A percentile compares a stretch with the other conserved stretches of the same genome.
Evolutionary conservation across 2,113 vertebrate species (phyloP).

Genomic region (Bagarius yarrelli): DNA sequence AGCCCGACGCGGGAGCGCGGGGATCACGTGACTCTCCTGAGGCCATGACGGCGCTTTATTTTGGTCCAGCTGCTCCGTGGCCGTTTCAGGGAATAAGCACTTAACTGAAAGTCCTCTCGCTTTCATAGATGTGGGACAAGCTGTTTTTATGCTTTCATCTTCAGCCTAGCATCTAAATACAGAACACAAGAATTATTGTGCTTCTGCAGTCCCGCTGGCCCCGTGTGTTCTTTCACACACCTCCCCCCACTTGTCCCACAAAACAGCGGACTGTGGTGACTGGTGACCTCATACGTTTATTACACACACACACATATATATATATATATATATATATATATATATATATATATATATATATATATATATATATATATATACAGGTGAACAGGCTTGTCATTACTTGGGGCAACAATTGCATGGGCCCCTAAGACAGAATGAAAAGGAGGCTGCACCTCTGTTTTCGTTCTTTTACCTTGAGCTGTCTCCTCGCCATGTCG

Average conservation of each 20-base stretch:
- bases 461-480: constrained; percentile 83
- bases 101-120: constrained; percentile 28
- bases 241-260: constrained; percentile 38
- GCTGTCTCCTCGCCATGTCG: constrained; percentile 96
- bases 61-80: constrained; percentile 52
- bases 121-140: constrained; percentile 17
- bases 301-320: background rate
- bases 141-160: background rate
- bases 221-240: constrained; percentile 19
- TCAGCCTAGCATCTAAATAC: background rate
- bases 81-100: constrained; percentile 28
- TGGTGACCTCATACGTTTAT: constrained; percentile 25
- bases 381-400: background rate
- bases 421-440: constrained; percentile 62
- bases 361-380: background rate
- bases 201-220: constrained; percentile 39
- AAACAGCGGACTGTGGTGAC: constrained; percentile 12
- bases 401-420: background rate
- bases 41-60: constrained; percentile 60
- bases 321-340: background rate
- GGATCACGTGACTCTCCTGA: constrained; percentile 56
- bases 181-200: constrained; percentile 3
- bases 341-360: background rate
- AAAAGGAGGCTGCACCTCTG: background rate
- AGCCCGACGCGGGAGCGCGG: constrained; percentile 33